Percentiles rank a stretch among this genome's conserved stretches.
Evolutionary conservation across 2,888 invertebrate genomes (phyloP).

Genomic region (Agriopis marginaria): DNA sequence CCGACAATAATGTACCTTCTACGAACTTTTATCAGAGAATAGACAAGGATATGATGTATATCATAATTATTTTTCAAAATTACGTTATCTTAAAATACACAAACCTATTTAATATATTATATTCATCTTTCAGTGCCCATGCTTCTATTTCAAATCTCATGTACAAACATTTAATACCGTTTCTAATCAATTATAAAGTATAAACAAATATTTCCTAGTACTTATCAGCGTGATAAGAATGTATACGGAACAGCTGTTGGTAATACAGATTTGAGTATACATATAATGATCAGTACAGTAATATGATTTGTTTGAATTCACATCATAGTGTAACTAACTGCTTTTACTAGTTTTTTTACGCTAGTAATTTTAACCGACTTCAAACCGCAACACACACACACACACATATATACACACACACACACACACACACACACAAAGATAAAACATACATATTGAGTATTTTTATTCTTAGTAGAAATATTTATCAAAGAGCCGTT

Average conservation of each 20-base stretch:
- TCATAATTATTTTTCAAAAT: too few relatives aligned
- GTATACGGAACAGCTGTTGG: slow-evolving; percentile 23
- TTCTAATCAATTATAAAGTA: not conserved
- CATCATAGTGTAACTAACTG: not conserved
- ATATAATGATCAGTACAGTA: not conserved
- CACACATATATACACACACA: not conserved
- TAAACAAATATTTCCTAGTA: slow-evolving; percentile 14
- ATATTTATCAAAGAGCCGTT: not conserved
- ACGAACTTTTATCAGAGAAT: too few relatives aligned
- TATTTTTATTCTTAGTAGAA: not conserved
- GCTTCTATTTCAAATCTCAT: not conserved
- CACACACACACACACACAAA: not conserved
- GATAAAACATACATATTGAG: not conserved
- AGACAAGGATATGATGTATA: too few relatives aligned
- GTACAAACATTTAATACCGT: not conserved
- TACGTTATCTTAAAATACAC: too few relatives aligned
- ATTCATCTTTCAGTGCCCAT: not conserved
- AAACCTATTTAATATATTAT: too few relatives aligned
- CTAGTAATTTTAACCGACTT: not conserved
- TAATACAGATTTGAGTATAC: not conserved
- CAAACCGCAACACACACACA: too few relatives aligned
- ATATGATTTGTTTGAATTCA: slow-evolving; percentile 8
- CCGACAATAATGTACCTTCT: too few relatives aligned
- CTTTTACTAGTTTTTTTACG: not conserved
- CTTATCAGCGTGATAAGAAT: slow-evolving; percentile 20